These are phyloP conservation scores for Mus minutoides DNA, from an alignment of 2,797 vertebrate species.

Conservation along the genomic window DNA sequence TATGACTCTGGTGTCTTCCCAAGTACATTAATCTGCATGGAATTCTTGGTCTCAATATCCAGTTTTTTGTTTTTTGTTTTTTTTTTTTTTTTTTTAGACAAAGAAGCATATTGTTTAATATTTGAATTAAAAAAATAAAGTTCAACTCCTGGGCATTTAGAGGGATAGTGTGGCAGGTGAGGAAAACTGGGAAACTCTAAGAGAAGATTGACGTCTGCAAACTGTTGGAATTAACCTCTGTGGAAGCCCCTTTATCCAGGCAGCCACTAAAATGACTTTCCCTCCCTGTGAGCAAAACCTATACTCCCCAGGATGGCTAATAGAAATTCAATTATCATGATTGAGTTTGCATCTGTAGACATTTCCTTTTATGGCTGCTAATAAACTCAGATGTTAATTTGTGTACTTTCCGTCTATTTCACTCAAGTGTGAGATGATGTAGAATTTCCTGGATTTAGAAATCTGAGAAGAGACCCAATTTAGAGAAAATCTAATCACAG, in stretches of 20 bases:
- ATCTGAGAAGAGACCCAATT: constrained; percentile 46
- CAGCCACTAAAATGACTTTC: constrained; percentile 41
- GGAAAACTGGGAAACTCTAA: not conserved
- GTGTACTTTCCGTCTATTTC: constrained; percentile 41
- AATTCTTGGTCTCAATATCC: not conserved
- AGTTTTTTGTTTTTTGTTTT: too few relatives aligned
- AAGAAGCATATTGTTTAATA: not conserved
- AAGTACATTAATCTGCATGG: not conserved
- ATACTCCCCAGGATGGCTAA: constrained; percentile 56
- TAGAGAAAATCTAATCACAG: constrained; percentile 63
- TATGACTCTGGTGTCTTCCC: not conserved
- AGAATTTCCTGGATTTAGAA: constrained; percentile 61
- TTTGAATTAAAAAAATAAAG: constrained; percentile 2
- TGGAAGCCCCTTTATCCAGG: not conserved
- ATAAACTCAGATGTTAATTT: constrained; percentile 73
- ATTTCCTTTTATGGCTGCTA: constrained; percentile 66
- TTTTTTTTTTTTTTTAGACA: not conserved
- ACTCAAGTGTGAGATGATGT: constrained; percentile 53
- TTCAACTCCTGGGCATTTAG: constrained; percentile 11
- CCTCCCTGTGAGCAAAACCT: constrained; percentile 43
- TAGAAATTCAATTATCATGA: constrained; percentile 70
- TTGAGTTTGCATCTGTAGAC: constrained; percentile 60
- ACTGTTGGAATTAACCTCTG: not conserved
- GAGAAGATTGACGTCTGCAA: not conserved
- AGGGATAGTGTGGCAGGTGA: not conserved